A percentile compares a stretch with the other conserved stretches of the same genome.
These are phyloP conservation scores for Tenebrio molitor DNA, from an alignment of 1,140 invertebrate genomes.

Conservation along the genomic window DNA sequence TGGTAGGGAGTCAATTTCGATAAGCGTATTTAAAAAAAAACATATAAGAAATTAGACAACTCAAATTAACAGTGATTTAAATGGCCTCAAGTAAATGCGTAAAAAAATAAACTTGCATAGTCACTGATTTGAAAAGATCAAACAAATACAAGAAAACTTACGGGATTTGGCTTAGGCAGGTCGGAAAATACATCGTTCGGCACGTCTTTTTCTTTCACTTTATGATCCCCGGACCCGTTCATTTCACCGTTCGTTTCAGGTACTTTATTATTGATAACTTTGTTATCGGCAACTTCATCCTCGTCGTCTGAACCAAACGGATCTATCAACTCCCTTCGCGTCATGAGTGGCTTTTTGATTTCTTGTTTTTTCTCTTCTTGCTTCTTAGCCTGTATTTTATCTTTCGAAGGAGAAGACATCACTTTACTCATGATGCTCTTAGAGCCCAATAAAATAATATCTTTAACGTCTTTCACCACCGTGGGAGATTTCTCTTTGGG, in stretches of 20 bases:
- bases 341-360: conserved; percentile 78
- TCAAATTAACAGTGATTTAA: conserved; percentile 11
- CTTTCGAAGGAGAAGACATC: conserved; percentile 78
- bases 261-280: conserved; percentile 45
- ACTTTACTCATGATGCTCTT: conserved; percentile 86
- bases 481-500: conserved; percentile 62
- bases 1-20: no score
- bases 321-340: conserved; percentile 87
- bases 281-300: conserved; percentile 72
- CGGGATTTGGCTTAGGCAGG: conserved; percentile 65
- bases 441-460: conserved; percentile 80
- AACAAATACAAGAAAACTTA: conserved; percentile 56
- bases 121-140: conserved; percentile 10
- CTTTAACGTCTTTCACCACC: conserved; percentile 79
- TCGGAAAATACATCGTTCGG: conserved; percentile 61
- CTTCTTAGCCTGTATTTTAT: conserved; percentile 68
- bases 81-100: conserved; percentile 24
- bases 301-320: conserved; percentile 94
- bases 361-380: conserved; percentile 57
- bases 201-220: conserved; percentile 49
- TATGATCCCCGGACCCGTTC: conserved; percentile 51
- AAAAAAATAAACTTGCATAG: conserved; percentile 47
- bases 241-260: conserved; percentile 53
- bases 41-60: conserved; percentile 12
- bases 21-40: no score